These are phyloP conservation scores for Syrmaticus mikado DNA, from an alignment of 2,113 vertebrate genomes.

Conservation along the genomic window DNA sequence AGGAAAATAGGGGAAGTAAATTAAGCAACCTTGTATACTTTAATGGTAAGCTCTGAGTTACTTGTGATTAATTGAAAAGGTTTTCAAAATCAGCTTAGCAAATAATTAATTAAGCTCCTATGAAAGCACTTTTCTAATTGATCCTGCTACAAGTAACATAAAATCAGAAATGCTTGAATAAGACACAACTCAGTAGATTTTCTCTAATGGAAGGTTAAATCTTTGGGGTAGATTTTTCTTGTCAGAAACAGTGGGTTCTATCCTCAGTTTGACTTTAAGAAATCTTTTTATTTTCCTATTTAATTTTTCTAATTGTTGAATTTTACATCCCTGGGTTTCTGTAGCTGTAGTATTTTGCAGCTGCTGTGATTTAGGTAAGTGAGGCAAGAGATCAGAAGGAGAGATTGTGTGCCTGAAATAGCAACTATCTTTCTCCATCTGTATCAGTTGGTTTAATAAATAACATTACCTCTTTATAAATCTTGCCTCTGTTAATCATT, in stretches of 20 bases:
- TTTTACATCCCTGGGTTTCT: background rate
- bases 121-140: conserved; percentile 19
- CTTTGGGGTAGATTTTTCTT: background rate
- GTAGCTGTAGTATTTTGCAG: background rate
- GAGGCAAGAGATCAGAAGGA: background rate
- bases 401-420: background rate
- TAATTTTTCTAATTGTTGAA: background rate
- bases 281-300: background rate
- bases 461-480: background rate
- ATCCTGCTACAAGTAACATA: background rate
- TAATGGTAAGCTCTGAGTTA: conserved; percentile 5
- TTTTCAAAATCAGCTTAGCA: conserved; percentile 41
- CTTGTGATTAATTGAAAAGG: conserved; percentile 25
- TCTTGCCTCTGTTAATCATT: background rate
- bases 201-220: background rate
- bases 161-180: background rate
- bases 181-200: background rate
- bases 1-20: background rate
- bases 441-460: background rate
- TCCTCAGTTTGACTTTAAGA: background rate
- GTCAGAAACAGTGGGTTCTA: background rate
- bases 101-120: conserved; percentile 39
- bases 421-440: background rate
- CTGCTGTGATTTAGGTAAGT: background rate
- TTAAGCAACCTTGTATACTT: background rate